Evolutionary conservation across 2,797 vertebrate species (phyloP), one percentile per base, ranked within the genome.

Genomic region (Enteromius radiatus): DNA sequence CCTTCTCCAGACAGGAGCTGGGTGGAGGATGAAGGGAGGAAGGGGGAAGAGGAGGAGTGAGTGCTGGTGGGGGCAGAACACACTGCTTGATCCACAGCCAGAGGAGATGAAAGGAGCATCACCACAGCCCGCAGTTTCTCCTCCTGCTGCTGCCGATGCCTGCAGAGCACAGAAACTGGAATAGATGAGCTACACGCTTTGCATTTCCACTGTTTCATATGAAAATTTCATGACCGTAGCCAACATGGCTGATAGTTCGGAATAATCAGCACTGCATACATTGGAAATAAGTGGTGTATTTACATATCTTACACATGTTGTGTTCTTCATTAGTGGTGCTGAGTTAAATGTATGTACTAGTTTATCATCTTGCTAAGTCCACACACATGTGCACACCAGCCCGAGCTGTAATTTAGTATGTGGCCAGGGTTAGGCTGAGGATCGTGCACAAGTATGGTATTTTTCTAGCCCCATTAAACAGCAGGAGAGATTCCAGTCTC

Each of bases 91-190:
- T 89, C 86, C 86, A 82, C 80, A 88, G 86, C 88, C 87, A 89
- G 89, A 87, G 76, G 83, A 89, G 83, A 89, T 89, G 88, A 89
- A 90, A 89, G 86, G 76, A 83, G 70, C 54, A 17, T 74, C 83
- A 83, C 76, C 73, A 76, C 43, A 80, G 61, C 70, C 67, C 49
- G 67, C 73, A 61, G 78, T 61, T 78, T 84, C 67, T 80, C 75
- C 69, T 76, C 84, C 86, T 74, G 71, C 84, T 77, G 84, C 80
- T 80, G 85, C 73, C 74, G 78, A 68, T 79, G 68, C 80, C 81
- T 69, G 82, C 86, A 81, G 80, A 85, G 86, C 76, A 81, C 77
- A 76, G 73, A 67, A 64, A 82, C 76, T 84, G 63, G 47, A 81
- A 33, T 23, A 77, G 70, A 77, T 84, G 21, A 81, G 73, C 59